Evolutionary conservation across 2,888 invertebrate species (phyloP), one percentile per base, ranked within the genome.

Genomic region (Phrixothrix hirtus): DNA sequence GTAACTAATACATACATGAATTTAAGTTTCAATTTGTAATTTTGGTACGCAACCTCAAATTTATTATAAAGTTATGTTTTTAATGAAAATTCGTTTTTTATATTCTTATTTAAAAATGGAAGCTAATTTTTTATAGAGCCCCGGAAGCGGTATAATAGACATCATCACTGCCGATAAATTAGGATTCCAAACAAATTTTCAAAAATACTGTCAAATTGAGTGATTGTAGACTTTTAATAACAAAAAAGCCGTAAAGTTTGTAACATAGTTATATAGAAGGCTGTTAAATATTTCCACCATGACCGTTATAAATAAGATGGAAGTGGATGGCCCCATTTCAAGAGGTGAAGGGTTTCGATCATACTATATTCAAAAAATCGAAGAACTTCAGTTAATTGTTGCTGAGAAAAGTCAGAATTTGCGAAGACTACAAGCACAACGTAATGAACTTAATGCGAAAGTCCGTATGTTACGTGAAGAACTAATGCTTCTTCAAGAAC

Each of bases 371-470:
- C 95, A 95, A 38, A 98, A 99, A 79, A 97, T 97, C 57, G 98
- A 99, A 77, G 97, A 98, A 76, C 80, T 98, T 13, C 95, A 96
- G 76, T 81, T 97, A 44, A 85, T 93, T 64, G 95, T 98, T 2
- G 92, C 95, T n/a, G 97, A 98, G 68, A 98, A 98, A 73, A 92
- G 93, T 63, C 97, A 97, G 77, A 98, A 99, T 78, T 81, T 99
- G 39, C 84, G 98, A 45, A 88, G 99, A 73, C 79, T 99, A 55
- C 97, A 98, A 79, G 99, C 99, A 10, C 98, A 99, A 75, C 83
- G 98, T 61, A 99, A 99, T 82, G 98, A 99, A 75, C 85, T 99
- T 1, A 99, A 99, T 78, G 95, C 96, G 5, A 99, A 98, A 88
- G 93, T n/a, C n/a, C n/a, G 92, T 91, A 75, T 39, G 7, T n/a